phyloP scores from a whole-genome alignment of 1,140 invertebrate species.

The Psix sp. region DNA sequence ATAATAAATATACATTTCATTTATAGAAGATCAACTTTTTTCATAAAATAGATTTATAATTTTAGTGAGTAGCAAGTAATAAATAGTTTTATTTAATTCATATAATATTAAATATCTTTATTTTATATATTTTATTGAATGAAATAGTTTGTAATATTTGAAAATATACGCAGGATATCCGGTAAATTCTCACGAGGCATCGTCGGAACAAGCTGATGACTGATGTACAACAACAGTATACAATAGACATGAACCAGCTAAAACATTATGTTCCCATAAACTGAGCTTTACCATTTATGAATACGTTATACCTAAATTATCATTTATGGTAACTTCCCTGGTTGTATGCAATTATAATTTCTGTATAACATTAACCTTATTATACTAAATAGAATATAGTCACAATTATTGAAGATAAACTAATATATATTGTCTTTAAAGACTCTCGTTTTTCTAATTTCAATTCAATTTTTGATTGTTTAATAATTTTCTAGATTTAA shows the following conservation, averaged over 20 bases:
- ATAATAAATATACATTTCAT: no score
- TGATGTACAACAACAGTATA: slow-evolving; percentile 31
- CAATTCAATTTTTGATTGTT: no score
- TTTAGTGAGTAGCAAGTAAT: no score
- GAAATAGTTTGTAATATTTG: slow-evolving; percentile 1
- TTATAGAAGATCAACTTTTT: no score
- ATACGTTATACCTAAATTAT: slow-evolving; percentile 11
- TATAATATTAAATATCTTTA: no score
- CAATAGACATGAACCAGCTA: slow-evolving; percentile 23
- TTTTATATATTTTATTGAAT: slow-evolving; percentile 1
- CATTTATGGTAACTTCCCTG: slow-evolving; percentile 3
- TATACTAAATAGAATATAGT: background rate
- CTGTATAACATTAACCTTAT: slow-evolving; percentile 6
- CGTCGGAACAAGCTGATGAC: slow-evolving; percentile 21
- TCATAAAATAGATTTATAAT: no score
- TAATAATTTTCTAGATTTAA: no score
- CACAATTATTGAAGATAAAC: no score
- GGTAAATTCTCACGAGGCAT: background rate
- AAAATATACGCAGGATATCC: slow-evolving; percentile 9
- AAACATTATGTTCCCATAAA: slow-evolving; percentile 31
- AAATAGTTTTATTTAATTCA: no score
- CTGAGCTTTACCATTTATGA: slow-evolving; percentile 35
- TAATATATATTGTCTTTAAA: no score
- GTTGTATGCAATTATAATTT: slow-evolving; percentile 15
- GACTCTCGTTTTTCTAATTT: no score